Conservation (phyloP, 1,140 invertebrate species). For the Hycleus phaleratus region DNA sequence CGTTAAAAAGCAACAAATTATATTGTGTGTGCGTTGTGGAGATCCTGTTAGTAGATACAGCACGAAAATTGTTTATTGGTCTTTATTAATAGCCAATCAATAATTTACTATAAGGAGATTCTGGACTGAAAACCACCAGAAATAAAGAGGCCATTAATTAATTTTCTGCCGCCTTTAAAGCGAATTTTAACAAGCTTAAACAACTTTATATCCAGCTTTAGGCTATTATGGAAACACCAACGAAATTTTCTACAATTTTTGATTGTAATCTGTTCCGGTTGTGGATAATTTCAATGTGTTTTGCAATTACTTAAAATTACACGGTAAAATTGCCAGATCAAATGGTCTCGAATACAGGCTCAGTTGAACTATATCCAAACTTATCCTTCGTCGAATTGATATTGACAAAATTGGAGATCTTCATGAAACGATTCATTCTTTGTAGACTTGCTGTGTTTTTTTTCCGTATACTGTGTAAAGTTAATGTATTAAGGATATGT, state of each 20-base stretch:
- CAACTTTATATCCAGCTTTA: too few relatives aligned
- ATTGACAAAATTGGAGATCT: not conserved
- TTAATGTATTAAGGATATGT: constrained; percentile 33
- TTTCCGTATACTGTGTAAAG: not conserved
- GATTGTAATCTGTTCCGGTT: too few relatives aligned
- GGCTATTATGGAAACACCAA: too few relatives aligned
- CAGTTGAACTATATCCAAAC: too few relatives aligned
- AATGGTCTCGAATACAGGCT: not conserved
- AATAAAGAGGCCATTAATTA: too few relatives aligned
- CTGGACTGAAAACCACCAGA: too few relatives aligned
- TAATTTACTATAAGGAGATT: not conserved
- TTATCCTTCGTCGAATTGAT: not conserved
- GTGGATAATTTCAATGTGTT: not conserved
- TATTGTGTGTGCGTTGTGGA: too few relatives aligned
- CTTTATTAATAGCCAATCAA: constrained; percentile 8
- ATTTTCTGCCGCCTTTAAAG: too few relatives aligned
- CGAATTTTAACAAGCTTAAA: too few relatives aligned
- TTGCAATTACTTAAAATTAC: constrained; percentile 1
- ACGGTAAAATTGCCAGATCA: not conserved
- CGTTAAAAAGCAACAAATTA: not conserved
- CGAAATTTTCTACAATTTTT: too few relatives aligned
- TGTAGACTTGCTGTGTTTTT: too few relatives aligned
- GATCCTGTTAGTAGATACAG: not conserved
- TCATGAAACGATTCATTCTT: not conserved
- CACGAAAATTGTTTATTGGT: not conserved